Base-by-base conservation (phyloP, 2,888 invertebrate species). In the Aphidius colemani region DNA sequence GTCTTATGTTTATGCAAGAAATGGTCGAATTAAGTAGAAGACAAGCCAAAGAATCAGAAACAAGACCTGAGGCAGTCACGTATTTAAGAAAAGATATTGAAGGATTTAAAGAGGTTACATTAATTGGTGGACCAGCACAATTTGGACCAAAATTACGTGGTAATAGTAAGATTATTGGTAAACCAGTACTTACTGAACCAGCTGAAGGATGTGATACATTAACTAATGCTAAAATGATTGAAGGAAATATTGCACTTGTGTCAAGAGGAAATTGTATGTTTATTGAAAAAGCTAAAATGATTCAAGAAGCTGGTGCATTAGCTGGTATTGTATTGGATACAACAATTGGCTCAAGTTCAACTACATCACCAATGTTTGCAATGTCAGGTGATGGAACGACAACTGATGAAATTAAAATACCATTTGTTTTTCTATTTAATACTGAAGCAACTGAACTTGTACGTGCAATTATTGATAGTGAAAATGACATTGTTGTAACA, bases 241-340 rank as follows among this genome's bases (percentile, higher is more conserved):
- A 82, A 45, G 92, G 91, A 0, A 90, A 89, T 74, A 92, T 98
- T 72, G 94, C 88, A 0, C 84, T 98, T n/a, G 89, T 95, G 65
- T 89, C 91, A 77, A 87, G 98, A 39, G 97, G 98, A 1, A 91
- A 91, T 72, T 99, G 98, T 82, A 96, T 96, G 85, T 99, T 97
- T 81, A 90, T 97, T 3, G 95, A 96, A 73, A 98, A 98, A 86
- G 96, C 94, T 3, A 87, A 95, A 59, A 85, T 88, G 72, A 87
- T 95, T 45, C 92, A 96, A 84, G 85, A 86, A 61, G 90, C 91
- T 6, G 96, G 96, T 11, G 96, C 93, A 0, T 84, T 89, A 45
- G 93, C 92, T 18, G 93, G 93, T 13, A 92, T 98, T 73, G 91
- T 98, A 48, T 84, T 93, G 68, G 95, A 95, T 83, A 95, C 95